Evolutionary conservation across 2,797 vertebrate genomes (phyloP), one percentile per base, ranked within the genome.

Genomic region (Sebastolobus altivelis): DNA sequence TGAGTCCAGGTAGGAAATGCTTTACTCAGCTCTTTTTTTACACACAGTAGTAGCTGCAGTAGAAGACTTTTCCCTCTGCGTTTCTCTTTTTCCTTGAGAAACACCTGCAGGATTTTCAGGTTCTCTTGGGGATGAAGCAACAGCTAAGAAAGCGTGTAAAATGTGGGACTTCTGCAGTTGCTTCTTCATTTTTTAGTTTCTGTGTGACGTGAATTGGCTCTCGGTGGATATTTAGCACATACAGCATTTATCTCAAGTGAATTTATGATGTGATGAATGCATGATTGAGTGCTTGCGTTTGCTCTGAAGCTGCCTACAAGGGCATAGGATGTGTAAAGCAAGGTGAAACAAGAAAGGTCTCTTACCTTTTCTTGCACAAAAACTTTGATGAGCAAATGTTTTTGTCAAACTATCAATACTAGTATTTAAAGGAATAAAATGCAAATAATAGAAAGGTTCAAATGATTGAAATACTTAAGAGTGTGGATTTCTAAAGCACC

Each of bases 401-500:
- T 55, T 66, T 18, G 11, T 43, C 0, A 10, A 25, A 18, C 16
- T 31, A 11, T 55, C 70, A 20, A 14, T 27, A 25, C 13, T 14
- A 55, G 61, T 13, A 55, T 77, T 75, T 46, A 79, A 65, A 20
- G 4, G 2, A 12, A 25, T 59, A 16, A 79, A 72, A 65, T 60
- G 16, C 52, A 71, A 79, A 62, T 69, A 49, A 38, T 37, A 11
- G 14, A 40, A 29, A 6, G 8, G 31, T 68, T 87, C 9, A 69
- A 40, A 60, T 38, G 63, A 76, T 22, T 59, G n/a, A 73, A 82
- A 79, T 43, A 37, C 58, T 58, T 31, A 71, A 62, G 38, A 16
- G 25, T 71, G 54, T 77, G n/a, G 49, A 65, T 80, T 71, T 78
- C 56, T 63, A 77, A 69, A 77, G 46, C 72, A 31, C 55, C 22